These are phyloP conservation scores for Rhizomys pruinosus DNA, from an alignment of 2,113 vertebrate species.

Conservation along the genomic window DNA sequence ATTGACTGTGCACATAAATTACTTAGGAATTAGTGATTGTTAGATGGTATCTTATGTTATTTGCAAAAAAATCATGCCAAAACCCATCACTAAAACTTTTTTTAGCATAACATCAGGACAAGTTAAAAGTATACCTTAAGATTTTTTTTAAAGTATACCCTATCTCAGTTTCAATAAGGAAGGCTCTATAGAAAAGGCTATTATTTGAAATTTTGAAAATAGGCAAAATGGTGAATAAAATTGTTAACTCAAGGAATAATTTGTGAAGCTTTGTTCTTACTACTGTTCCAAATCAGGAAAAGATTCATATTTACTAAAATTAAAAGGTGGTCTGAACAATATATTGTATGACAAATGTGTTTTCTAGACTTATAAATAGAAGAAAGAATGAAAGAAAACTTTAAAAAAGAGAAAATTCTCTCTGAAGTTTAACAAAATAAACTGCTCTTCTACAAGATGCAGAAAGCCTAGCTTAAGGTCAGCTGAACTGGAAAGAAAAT, in stretches of 20 bases:
- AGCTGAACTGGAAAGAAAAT: background rate
- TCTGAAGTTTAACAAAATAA: background rate
- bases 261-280: background rate
- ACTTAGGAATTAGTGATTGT: background rate
- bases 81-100: background rate
- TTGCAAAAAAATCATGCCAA: background rate
- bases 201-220: background rate
- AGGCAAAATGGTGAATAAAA: background rate
- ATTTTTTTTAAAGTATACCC: rapidly evolving
- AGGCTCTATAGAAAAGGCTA: background rate
- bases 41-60: background rate
- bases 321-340: background rate
- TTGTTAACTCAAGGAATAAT: background rate
- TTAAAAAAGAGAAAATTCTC: background rate
- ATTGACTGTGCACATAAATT: background rate
- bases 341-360: background rate
- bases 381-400: background rate
- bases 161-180: background rate
- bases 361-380: background rate
- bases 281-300: background rate
- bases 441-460: background rate
- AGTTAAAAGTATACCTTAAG: background rate
- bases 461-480: background rate
- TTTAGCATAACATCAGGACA: background rate
- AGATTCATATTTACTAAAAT: background rate